Percentiles rank a stretch among this genome's conserved stretches.
These are phyloP conservation scores for Drosophila mauritiana DNA, from an alignment of 1,140 invertebrate genomes.

Conservation along the genomic window DNA sequence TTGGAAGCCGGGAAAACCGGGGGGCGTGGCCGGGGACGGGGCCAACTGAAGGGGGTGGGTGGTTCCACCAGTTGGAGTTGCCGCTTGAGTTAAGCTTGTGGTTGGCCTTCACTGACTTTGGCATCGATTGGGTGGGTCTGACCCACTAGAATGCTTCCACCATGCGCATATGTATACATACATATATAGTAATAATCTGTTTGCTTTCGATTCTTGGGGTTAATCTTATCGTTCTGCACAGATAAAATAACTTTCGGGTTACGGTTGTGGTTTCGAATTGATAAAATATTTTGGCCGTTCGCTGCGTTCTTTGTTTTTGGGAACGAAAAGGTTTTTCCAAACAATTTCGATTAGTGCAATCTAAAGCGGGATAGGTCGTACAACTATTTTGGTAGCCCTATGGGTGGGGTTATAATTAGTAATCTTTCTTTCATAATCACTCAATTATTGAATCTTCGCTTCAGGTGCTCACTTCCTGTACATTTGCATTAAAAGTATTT, in stretches of 20 bases:
- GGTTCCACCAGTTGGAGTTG: conserved; percentile 34
- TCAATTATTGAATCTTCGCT: not conserved
- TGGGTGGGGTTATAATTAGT: not conserved
- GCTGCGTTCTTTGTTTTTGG: not conserved
- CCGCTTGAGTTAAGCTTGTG: conserved; percentile 39
- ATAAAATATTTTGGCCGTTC: conserved; percentile 38
- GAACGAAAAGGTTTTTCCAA: conserved; percentile 1
- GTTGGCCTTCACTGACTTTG: conserved; percentile 39
- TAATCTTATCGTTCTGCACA: conserved; percentile 43
- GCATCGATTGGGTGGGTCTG: conserved; percentile 35
- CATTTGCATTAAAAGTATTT: not conserved
- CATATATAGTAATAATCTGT: not conserved
- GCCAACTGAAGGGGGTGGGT: conserved; percentile 5
- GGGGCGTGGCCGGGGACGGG: not conserved
- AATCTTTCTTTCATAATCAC: not conserved
- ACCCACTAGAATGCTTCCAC: conserved; percentile 21
- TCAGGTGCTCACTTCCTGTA: not conserved
- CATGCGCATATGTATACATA: not conserved
- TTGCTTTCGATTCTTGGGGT: conserved; percentile 22
- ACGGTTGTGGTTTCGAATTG: conserved; percentile 32
- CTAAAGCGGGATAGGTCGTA: not conserved
- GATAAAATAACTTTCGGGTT: conserved; percentile 50
- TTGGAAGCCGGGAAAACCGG: not conserved
- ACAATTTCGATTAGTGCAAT: not conserved
- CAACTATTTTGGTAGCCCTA: not conserved